Conservation (phyloP, 2,888 invertebrate species). For the Agrilus biguttatus region DNA sequence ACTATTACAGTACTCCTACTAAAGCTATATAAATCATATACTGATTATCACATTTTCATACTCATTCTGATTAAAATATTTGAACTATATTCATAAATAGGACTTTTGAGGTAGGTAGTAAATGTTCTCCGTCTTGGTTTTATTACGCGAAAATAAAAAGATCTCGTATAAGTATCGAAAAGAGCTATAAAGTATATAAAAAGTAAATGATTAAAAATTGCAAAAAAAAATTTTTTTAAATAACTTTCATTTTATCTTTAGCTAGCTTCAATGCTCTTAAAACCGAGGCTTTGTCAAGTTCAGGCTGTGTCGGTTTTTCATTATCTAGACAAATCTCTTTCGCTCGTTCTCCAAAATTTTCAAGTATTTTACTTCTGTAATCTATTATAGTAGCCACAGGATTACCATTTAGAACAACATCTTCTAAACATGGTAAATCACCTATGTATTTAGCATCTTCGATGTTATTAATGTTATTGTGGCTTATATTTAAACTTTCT, state of each 20-base stretch:
- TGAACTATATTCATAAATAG: no score
- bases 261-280: slow-evolving; percentile 74
- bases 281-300: slow-evolving; percentile 83
- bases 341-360: slow-evolving; percentile 73
- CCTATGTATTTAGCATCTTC: slow-evolving; percentile 70
- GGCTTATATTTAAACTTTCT: slow-evolving; percentile 71
- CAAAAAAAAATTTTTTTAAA: no score
- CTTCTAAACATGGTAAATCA: slow-evolving; percentile 72
- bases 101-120: no score
- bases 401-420: slow-evolving; percentile 77
- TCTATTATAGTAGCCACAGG: slow-evolving; percentile 76
- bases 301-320: slow-evolving; percentile 72
- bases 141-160: no score
- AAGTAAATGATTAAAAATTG: no score
- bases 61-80: no score
- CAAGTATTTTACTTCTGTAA: slow-evolving; percentile 80
- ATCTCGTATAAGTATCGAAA: no score
- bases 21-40: no score
- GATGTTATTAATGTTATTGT: slow-evolving; percentile 68
- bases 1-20: no score
- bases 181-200: no score
- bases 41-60: no score
- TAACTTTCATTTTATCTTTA: slow-evolving; percentile 33
- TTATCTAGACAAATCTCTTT: slow-evolving; percentile 77
- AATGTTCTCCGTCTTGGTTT: no score